These are phyloP conservation scores for Conger conger DNA, from an alignment of 2,113 vertebrate genomes.

Conservation along the genomic window DNA sequence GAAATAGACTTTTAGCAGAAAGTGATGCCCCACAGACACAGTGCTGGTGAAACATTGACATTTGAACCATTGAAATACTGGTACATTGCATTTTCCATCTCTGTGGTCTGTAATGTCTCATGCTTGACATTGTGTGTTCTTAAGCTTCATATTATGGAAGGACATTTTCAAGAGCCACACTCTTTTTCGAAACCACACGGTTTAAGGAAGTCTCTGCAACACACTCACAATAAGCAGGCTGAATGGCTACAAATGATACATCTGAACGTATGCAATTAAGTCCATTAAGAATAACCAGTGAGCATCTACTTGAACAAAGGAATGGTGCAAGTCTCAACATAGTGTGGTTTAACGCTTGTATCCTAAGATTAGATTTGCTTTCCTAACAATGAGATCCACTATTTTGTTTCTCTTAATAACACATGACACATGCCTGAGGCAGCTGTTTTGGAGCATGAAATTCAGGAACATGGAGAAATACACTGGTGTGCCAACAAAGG, in stretches of 20 bases:
- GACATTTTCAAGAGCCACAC: background rate
- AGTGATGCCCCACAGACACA: too few relatives aligned
- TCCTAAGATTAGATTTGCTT: background rate
- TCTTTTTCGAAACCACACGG: background rate
- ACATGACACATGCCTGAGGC: slow-evolving; percentile 11
- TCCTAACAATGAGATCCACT: background rate
- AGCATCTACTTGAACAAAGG: background rate
- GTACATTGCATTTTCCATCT: background rate
- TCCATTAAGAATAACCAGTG: background rate
- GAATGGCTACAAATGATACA: slow-evolving; percentile 2
- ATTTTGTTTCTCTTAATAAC: background rate
- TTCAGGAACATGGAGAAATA: background rate
- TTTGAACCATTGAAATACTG: too few relatives aligned
- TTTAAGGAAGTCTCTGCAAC: background rate
- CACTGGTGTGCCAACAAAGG: background rate
- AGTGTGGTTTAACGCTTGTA: background rate
- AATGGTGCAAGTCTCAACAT: background rate
- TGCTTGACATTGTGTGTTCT: background rate
- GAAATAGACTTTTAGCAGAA: too few relatives aligned
- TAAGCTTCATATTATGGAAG: background rate
- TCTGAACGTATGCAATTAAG: background rate
- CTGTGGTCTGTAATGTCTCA: background rate
- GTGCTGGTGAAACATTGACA: too few relatives aligned
- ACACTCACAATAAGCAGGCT: background rate
- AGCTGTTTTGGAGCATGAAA: background rate